Evolutionary conservation across 2,797 vertebrate species (phyloP).

Genomic region (Chloroceryle inda): DNA sequence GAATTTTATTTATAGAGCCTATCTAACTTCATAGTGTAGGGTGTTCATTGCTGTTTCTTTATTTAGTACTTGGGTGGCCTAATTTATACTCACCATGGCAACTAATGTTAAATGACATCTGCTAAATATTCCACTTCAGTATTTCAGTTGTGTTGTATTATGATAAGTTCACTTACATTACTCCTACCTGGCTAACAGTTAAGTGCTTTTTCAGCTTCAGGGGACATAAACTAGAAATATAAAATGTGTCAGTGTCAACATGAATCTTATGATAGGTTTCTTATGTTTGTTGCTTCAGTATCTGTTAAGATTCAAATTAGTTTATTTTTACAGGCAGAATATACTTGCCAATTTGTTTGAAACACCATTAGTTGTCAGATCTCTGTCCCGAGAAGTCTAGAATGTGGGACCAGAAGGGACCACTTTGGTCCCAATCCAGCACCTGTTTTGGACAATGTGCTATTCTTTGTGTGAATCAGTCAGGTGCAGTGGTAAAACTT

Average conservation of each 20-base stretch:
- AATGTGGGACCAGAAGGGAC: neutral
- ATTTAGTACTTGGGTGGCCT: conserved; percentile 70
- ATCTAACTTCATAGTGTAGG: conserved; percentile 19
- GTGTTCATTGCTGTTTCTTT: conserved; percentile 51
- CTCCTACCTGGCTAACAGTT: conserved; percentile 11
- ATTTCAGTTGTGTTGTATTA: conserved; percentile 28
- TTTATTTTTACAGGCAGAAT: neutral
- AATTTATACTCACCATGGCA: conserved; percentile 70
- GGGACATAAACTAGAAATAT: neutral
- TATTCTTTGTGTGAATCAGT: neutral
- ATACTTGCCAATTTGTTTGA: neutral
- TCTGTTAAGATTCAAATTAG: neutral
- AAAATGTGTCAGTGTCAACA: neutral
- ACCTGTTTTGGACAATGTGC: neutral
- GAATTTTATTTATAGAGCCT: conserved; percentile 56
- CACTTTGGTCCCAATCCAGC: neutral
- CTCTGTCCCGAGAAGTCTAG: neutral
- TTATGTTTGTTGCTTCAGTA: neutral
- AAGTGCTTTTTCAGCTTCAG: conserved; percentile 27
- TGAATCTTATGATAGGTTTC: neutral
- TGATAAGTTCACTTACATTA: conserved; percentile 2
- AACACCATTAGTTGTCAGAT: neutral
- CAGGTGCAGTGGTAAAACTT: neutral
- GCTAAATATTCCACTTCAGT: conserved; percentile 60
- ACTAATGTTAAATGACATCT: conserved; percentile 60